These are phyloP conservation scores for Hyperoodon ampullatus DNA, from an alignment of 2,113 vertebrate genomes.

Conservation along the genomic window DNA sequence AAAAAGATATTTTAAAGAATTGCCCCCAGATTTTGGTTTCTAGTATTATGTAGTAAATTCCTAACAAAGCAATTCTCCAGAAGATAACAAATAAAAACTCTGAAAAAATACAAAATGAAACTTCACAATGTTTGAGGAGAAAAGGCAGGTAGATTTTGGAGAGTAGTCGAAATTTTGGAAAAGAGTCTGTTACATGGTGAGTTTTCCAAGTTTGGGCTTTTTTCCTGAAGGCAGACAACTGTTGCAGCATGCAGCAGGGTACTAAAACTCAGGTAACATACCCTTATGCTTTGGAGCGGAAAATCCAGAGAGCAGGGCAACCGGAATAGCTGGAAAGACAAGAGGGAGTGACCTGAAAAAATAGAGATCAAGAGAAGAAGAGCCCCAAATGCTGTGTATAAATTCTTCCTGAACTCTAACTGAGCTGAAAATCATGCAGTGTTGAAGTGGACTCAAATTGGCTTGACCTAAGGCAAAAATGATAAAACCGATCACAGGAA, in stretches of 20 bases:
- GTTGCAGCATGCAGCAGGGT: accelerated
- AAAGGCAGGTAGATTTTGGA: not conserved
- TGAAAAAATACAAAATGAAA: not conserved
- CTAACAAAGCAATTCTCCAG: not conserved
- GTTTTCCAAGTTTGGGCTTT: not conserved
- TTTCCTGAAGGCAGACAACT: not conserved
- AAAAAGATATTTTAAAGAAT: not conserved
- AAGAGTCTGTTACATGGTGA: not conserved
- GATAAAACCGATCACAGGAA: not conserved
- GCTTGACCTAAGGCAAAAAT: not conserved
- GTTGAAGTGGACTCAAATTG: not conserved
- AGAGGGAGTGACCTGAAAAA: not conserved
- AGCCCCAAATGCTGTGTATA: not conserved
- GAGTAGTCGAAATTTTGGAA: not conserved
- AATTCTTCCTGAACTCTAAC: not conserved
- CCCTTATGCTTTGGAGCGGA: not conserved
- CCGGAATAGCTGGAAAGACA: not conserved
- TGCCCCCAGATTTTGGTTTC: not conserved
- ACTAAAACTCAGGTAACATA: not conserved
- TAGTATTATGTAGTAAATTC: not conserved
- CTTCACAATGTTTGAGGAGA: not conserved
- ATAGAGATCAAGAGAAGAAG: not conserved
- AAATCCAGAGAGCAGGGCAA: not conserved
- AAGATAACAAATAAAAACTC: not conserved
- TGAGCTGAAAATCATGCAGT: not conserved